Conservation (phyloP, 2,888 invertebrate genomes). For the Harmothoe impar region DNA sequence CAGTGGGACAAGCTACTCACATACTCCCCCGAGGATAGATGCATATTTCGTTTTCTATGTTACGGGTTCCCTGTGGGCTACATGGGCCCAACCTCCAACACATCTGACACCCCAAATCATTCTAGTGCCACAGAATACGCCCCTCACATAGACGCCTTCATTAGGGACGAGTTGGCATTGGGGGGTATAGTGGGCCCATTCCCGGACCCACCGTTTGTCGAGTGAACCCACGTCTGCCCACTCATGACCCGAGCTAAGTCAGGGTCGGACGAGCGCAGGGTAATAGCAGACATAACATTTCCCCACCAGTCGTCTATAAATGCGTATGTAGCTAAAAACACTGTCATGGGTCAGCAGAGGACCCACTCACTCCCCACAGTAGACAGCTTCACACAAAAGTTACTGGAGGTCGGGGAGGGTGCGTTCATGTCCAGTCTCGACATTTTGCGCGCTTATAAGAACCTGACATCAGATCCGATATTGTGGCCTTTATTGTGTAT, state of each 20-base stretch:
- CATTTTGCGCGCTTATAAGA: too few species aligned
- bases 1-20: background rate
- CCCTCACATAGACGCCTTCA: background rate
- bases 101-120: background rate
- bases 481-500: background rate
- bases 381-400: too few species aligned
- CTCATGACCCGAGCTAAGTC: background rate
- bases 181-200: background rate
- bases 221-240: too few species aligned
- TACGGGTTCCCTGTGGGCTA: background rate
- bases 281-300: background rate
- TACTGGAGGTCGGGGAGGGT: too few species aligned
- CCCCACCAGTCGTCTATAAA: too few species aligned
- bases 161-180: background rate
- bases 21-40: background rate
- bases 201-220: background rate
- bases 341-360: too few species aligned
- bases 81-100: constrained; percentile 16
- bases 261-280: too few species aligned
- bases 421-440: too few species aligned
- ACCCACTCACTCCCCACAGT: too few species aligned
- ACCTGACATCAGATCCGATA: too few species aligned
- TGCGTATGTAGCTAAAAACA: too few species aligned
- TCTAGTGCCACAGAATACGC: background rate
- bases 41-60: background rate